Percentiles rank a stretch among this genome's conserved stretches.
These are phyloP conservation scores for Paramormyrops kingsleyae DNA, from an alignment of 2,113 vertebrate species.

Conservation along the genomic window DNA sequence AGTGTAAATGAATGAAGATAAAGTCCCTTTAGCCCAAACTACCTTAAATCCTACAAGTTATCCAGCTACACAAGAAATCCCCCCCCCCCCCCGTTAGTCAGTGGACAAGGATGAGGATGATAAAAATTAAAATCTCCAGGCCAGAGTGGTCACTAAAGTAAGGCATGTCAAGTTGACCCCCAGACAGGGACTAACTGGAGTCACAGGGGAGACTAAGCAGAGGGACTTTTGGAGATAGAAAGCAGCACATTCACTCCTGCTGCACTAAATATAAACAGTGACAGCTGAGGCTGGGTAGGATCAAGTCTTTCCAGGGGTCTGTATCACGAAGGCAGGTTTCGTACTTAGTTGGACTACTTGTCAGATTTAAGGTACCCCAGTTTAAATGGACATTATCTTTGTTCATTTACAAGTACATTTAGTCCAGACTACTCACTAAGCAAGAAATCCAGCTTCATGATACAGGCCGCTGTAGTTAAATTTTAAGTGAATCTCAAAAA, in stretches of 20 bases:
- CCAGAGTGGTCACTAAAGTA: conserved; percentile 27
- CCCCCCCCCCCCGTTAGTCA: not conserved
- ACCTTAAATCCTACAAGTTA: not conserved
- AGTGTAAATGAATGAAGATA: not conserved
- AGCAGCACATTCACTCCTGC: conserved; percentile 29
- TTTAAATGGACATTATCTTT: not conserved
- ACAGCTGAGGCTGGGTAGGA: conserved; percentile 51
- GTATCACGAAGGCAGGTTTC: not conserved
- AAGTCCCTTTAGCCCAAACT: not conserved
- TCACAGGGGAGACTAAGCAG: conserved; percentile 7
- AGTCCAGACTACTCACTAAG: not conserved
- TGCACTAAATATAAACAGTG: conserved; percentile 59
- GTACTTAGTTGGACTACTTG: not conserved
- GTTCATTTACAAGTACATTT: not conserved
- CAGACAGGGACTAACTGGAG: conserved; percentile 11
- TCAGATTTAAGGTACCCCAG: not conserved
- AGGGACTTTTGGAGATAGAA: conserved; percentile 26
- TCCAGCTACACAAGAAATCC: not conserved
- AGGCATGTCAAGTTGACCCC: not conserved
- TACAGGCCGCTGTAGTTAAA: conserved; percentile 30
- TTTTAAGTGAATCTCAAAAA: conserved; percentile 45
- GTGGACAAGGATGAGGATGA: conserved; percentile 13
- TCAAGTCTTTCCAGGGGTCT: conserved; percentile 25
- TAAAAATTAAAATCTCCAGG: conserved; percentile 22
- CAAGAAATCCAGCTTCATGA: not conserved